Percentiles rank a stretch among this genome's conserved stretches.
phyloP scores from a whole-genome alignment of 1,140 invertebrate genomes.

The Tetramorium parvispinum region DNA sequence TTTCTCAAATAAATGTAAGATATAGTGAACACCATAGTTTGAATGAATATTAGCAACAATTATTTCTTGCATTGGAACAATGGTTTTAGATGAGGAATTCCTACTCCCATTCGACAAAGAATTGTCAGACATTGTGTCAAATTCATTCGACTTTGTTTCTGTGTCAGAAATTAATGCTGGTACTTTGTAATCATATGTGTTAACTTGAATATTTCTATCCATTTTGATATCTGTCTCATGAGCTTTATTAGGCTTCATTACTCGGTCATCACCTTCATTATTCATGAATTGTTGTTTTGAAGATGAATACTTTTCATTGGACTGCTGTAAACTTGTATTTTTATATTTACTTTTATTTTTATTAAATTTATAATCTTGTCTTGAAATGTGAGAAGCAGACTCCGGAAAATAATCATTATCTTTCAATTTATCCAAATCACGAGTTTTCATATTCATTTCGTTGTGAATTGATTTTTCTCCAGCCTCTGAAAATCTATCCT shows the following conservation, averaged over 20 bases:
- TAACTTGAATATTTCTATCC: background rate
- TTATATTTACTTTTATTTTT: background rate
- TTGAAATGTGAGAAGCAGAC: background rate
- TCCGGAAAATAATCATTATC: background rate
- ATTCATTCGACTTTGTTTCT: background rate
- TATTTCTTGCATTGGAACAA: conserved; percentile 70
- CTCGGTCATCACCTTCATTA: background rate
- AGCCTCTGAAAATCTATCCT: background rate
- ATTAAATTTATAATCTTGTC: background rate
- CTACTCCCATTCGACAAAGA: background rate
- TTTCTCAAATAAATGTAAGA: conserved; percentile 78
- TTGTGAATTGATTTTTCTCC: background rate
- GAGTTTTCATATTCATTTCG: background rate
- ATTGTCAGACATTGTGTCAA: background rate
- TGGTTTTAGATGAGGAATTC: background rate
- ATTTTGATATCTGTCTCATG: background rate
- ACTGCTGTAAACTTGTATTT: background rate
- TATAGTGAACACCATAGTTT: conserved; percentile 67
- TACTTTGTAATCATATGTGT: background rate
- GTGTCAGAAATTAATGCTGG: conserved; percentile 20
- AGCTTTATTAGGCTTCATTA: background rate
- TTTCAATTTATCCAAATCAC: background rate
- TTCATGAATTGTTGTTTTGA: background rate
- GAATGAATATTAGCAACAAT: conserved; percentile 79
- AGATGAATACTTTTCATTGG: background rate